Conservation (phyloP, 2,888 invertebrate species). For the Drosophila dives region DNA sequence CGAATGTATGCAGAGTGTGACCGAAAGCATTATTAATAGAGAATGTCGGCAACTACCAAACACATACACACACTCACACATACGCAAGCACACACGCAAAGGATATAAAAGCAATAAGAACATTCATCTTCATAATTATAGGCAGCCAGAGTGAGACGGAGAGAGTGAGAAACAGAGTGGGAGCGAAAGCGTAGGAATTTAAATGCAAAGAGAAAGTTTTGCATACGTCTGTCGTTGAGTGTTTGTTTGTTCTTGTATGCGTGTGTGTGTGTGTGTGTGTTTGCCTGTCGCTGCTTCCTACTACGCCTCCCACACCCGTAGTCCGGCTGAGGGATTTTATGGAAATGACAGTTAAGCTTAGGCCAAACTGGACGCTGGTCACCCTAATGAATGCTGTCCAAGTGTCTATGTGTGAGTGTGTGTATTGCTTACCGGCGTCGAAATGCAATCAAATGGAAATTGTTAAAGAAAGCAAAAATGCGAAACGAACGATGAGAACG, state of each 20-base stretch:
- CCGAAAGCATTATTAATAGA: slow-evolving; percentile 80
- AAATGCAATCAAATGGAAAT: slow-evolving; percentile 78
- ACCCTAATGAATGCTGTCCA: slow-evolving; percentile 65
- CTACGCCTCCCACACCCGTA: background rate
- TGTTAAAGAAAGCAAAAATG: slow-evolving; percentile 67
- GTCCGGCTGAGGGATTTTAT: slow-evolving; percentile 48
- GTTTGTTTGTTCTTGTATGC: slow-evolving; percentile 11
- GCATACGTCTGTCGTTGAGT: slow-evolving; percentile 62
- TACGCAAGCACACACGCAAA: slow-evolving; percentile 39
- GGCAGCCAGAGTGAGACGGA: slow-evolving; percentile 36
- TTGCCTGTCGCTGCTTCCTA: background rate
- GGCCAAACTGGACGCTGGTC: slow-evolving; percentile 61
- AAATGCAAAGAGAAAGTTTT: slow-evolving; percentile 73
- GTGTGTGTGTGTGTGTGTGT: slow-evolving; percentile 5
- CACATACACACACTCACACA: slow-evolving; percentile 21
- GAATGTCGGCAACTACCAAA: slow-evolving; percentile 64
- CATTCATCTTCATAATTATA: slow-evolving; percentile 79
- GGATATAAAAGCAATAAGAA: slow-evolving; percentile 77
- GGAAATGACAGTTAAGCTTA: slow-evolving; percentile 75
- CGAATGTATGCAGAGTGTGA: slow-evolving; percentile 78
- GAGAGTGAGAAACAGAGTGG: background rate
- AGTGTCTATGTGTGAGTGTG: slow-evolving; percentile 9
- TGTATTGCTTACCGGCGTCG: slow-evolving; percentile 43
- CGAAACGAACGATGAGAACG: slow-evolving; percentile 20
- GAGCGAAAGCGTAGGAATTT: slow-evolving; percentile 46